Base-by-base conservation (phyloP, 2,113 vertebrate genomes). In the Eulemur rufifrons region DNA sequence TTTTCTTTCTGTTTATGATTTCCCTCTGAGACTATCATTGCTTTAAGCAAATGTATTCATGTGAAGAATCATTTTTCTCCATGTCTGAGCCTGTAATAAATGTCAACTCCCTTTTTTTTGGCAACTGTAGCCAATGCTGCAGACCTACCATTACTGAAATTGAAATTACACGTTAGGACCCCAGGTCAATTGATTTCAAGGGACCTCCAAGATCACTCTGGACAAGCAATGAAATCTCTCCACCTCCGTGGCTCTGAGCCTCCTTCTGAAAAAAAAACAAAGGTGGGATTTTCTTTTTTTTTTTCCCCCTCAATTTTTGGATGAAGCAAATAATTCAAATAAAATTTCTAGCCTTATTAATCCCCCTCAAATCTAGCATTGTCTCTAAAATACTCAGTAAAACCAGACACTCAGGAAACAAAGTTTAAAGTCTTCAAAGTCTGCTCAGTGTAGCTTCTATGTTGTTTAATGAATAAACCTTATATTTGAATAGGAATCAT, bases 11-110 rank as follows among this genome's bases (percentile, higher is more conserved):
- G 81, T 90, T 97, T 96, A 73, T 86, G 81, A 96, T 94, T 97
- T 94, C 37, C 90, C 84, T 95, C 87, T 45, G 94, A 95, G 90
- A 74, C 56, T 64, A 77, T 94, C 95, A 94, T 88, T 94, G 96
- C 95, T 97, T 82, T 90, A 97, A 81, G 96, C 95, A 91, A 97
- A 96, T 96, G 42, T 95, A 97, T 92, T 94, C 94, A 97, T 82
- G 96, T 82, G 95, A 97, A 96, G 84, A 97, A 77, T 97, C 87
- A 95, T 97, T 97, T 97, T 97, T 92, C 81, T 93, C 90, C 94
- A 42, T 78, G 59, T 94, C 80, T 77, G 71, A 95, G 76, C 52
- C 94, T 94, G 34, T 95, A 97, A 97, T 94, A 97, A 95, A 97
- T 95, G 94, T 97, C 96, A 97, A 27, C 15, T 39, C 50, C 20